Base-by-base conservation (phyloP, 2,113 vertebrate species). In the Daboia siamensis region DNA sequence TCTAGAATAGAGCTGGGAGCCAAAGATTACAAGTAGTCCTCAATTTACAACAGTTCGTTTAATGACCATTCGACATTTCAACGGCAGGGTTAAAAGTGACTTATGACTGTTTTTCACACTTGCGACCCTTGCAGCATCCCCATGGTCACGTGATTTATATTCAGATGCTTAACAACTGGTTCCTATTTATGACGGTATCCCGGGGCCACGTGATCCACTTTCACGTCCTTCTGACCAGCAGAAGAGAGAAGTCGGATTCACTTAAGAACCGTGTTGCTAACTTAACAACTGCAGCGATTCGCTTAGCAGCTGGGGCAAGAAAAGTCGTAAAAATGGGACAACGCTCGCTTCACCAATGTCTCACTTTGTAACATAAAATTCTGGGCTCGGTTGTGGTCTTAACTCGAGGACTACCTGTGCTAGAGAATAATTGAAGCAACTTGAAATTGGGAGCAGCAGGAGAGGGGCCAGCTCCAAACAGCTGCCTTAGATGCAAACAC, bases 1-100 rank as follows among this genome's bases (percentile, higher is more conserved):
- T 13, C 93, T 7, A 93, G 39, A 88, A 94, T 88, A 91, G 74
- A 11, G 90, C 92, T 93, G 59, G 92, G 33, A 55, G 89, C 90
- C 90, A 74, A 74, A 74, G 13, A 33, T 74, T 74, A 17, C 64
- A 64, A 10, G 59, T 29, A 29, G 10, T 13, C 29, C 12, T 69
- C 1, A 1, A 69, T 29, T n/a, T 13, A 69, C 61, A n/a, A 69
- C 26, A 5, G 1, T 64, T n/a, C 3, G 1, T 69, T 69, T n/a
- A 69, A 12, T 69, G 26, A 64, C 26, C 1, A 0, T 26, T 61
- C 3, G 3, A 26, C 3, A 9, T 61, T 26, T 29, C 10, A 10
- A 11, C 1, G 59, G 59, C 24, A 64, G 10, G 12, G 26, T 29
- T 29, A 64, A 29, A 4, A 29, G 26, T 4, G 59, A 64, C 59